Evolutionary conservation across 2,113 vertebrate species (phyloP).

Genomic region (Empidonax traillii): DNA sequence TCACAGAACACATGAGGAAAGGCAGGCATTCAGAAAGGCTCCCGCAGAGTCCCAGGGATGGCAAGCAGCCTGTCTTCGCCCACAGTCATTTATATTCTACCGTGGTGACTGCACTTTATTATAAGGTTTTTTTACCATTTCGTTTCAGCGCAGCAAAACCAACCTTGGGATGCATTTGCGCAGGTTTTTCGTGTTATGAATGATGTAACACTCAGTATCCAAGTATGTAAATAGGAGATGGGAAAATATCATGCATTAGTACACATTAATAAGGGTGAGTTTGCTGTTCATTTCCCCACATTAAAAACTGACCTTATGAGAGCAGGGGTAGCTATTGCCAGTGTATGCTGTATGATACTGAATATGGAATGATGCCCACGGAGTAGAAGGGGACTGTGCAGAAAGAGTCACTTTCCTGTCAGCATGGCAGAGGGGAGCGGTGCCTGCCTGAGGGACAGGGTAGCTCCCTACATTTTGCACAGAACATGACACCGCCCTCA

Average conservation of each 20-base stretch:
- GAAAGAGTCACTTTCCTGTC: background rate
- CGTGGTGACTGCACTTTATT: background rate
- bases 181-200: fast-evolving
- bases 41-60: background rate
- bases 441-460: background rate
- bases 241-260: background rate
- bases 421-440: fast-evolving
- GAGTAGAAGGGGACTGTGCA: background rate
- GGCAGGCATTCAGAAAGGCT: fast-evolving
- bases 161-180: background rate
- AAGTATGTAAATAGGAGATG: background rate
- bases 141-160: background rate
- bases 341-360: fast-evolving
- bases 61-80: background rate
- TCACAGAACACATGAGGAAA: fast-evolving
- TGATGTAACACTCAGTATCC: background rate
- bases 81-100: background rate
- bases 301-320: background rate
- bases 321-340: background rate
- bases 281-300: background rate
- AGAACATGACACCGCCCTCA: background rate
- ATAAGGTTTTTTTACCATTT: background rate
- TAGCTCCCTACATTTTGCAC: background rate
- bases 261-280: background rate
- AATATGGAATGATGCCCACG: fast-evolving